Evolutionary conservation across 2,888 invertebrate species (phyloP).

Genomic region (Dryomyza anilis): DNA sequence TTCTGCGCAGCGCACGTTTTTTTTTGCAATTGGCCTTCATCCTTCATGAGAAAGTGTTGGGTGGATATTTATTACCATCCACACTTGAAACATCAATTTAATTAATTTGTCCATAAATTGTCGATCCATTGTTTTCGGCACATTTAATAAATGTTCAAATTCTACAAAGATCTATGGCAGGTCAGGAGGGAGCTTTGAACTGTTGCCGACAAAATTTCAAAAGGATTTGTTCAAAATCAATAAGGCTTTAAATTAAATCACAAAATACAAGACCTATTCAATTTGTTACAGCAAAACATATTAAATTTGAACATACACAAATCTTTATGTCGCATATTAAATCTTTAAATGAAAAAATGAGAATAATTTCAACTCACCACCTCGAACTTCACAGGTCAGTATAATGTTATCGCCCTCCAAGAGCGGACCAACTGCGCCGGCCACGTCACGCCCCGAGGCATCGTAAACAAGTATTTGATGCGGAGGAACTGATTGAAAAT

Average conservation of each 20-base stretch:
- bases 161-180: too few species aligned
- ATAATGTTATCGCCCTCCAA: slow-evolving; percentile 81
- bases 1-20: neutral
- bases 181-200: too few species aligned
- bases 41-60: neutral
- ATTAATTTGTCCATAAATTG: slow-evolving; percentile 48
- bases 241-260: too few species aligned
- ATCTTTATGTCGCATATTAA: neutral
- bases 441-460: slow-evolving; percentile 80
- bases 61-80: neutral
- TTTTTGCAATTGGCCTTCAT: neutral
- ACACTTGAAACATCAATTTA: slow-evolving; percentile 42
- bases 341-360: neutral
- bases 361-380: slow-evolving; percentile 70
- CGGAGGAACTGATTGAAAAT: slow-evolving; percentile 73
- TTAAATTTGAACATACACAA: slow-evolving; percentile 9
- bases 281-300: too few species aligned
- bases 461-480: slow-evolving; percentile 85
- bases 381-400: slow-evolving; percentile 84
- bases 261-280: too few species aligned
- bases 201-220: too few species aligned
- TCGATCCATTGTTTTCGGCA: slow-evolving; percentile 43
- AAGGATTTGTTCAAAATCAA: too few species aligned
- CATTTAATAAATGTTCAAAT: slow-evolving; percentile 40
- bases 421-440: slow-evolving; percentile 79